Evolutionary conservation across 1,140 invertebrate species (phyloP).

Genomic region (Varroa destructor): DNA sequence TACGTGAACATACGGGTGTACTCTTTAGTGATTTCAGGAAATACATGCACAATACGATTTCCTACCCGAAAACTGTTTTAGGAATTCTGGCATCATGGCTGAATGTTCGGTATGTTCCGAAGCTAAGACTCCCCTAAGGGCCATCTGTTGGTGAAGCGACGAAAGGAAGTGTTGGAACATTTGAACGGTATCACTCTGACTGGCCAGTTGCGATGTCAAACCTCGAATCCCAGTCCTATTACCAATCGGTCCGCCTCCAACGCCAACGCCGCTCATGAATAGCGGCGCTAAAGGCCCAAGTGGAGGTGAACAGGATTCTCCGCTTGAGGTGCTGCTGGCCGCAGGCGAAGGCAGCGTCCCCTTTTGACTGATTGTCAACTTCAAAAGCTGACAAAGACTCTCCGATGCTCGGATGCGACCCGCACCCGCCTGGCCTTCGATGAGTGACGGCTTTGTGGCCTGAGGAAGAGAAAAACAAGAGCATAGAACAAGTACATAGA

Average conservation of each 20-base stretch:
- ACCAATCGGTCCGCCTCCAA: too few relatives aligned
- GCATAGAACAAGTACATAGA: too few relatives aligned
- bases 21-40: too few relatives aligned
- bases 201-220: background rate
- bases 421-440: too few relatives aligned
- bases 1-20: too few relatives aligned
- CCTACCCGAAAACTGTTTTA: slow-evolving; percentile 21
- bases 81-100: background rate
- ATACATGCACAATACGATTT: background rate
- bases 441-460: too few relatives aligned
- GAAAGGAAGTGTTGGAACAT: slow-evolving; percentile 23
- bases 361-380: slow-evolving; percentile 34
- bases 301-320: slow-evolving; percentile 22
- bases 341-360: slow-evolving; percentile 12
- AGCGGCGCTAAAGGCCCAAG: slow-evolving; percentile 5
- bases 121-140: slow-evolving; percentile 3
- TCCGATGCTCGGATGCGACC: slow-evolving; percentile 39
- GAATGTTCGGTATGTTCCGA: background rate
- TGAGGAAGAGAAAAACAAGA: too few relatives aligned
- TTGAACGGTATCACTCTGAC: slow-evolving; percentile 19
- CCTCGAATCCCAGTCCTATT: background rate
- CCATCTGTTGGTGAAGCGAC: slow-evolving; percentile 17
- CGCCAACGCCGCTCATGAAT: too few relatives aligned
- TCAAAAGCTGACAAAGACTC: slow-evolving; percentile 47
- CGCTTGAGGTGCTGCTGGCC: slow-evolving; percentile 12